Base-by-base conservation (phyloP, 2,113 vertebrate genomes). In the Beaufortia kweichowensis region DNA sequence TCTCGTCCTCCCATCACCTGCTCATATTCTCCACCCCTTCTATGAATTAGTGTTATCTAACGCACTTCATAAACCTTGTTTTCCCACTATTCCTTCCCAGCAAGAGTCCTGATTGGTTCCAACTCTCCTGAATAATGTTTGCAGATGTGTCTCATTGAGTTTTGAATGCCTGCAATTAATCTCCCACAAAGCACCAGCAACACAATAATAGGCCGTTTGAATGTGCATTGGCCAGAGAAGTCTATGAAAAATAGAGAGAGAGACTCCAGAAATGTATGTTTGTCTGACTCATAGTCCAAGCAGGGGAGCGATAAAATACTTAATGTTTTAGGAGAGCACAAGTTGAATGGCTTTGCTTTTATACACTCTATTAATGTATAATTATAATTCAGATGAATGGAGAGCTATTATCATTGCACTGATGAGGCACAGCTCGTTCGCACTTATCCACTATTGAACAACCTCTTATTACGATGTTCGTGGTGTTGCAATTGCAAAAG, bases 331-430 rank as follows among this genome's bases (percentile, higher is more conserved):
- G 53, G 41, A 77, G 59, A 61, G 41, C 21, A 29, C 11, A 41
- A 55, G 59, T 53, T 39, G 33, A 56, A 64, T 70, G 35, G 24
- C 66, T 69, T 15, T 63, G 57, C 76, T 63, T 70, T 70, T 62
- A 64, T 62, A 71, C 60, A 53, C 76, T 78, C 67, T 56, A 71
- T 71, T 78, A 71, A 71, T 71, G 67, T 62, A 33, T 71, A 78
- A 71, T 78, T 78, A 78, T 71, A 62, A 78, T 71, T 71, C 33
- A 4, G 67, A 78, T 63, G 46, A 69, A 78, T 53, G 48, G 61
- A 63, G 53, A 41, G 59, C 67, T 63, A 71, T 71, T 78, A 60
- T 71, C 28, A 15, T 50, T 75, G 62, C 24, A 17, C 60, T 23
- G 23, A 77, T 72, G 67, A 50, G 43, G 23, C 26, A 59, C 39